Percentiles rank a stretch among this genome's conserved stretches.
Conservation (phyloP, 2,797 vertebrate genomes). For the Adelosebastes latens region DNA sequence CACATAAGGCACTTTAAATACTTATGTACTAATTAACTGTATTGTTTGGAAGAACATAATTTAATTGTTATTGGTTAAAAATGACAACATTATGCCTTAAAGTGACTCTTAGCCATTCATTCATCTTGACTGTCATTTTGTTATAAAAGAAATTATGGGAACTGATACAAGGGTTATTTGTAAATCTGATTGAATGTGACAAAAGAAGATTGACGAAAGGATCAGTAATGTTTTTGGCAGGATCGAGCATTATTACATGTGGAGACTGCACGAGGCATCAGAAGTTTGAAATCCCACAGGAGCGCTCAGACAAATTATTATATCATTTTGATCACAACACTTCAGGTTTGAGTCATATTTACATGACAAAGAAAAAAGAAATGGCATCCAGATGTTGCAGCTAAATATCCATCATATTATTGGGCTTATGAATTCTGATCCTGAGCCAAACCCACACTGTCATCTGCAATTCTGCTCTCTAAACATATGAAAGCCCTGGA, state of each 20-base stretch:
- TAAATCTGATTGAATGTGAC: constrained; percentile 6
- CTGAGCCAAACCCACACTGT: background rate
- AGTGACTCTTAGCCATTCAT: background rate
- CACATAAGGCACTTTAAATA: background rate
- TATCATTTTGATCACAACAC: constrained; percentile 18
- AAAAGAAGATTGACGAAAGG: constrained; percentile 33
- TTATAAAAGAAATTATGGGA: background rate
- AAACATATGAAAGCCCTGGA: background rate
- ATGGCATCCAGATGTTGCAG: constrained; percentile 12
- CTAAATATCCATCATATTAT: background rate
- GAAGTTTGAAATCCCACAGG: constrained; percentile 33
- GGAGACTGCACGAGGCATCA: constrained; percentile 1
- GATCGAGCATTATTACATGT: constrained; percentile 13
- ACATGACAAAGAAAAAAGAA: background rate
- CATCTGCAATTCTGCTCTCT: background rate
- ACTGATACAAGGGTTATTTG: background rate
- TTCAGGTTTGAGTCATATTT: constrained; percentile 24
- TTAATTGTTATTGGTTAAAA: background rate
- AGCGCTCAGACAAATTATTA: constrained; percentile 44
- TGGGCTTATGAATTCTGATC: constrained; percentile 9
- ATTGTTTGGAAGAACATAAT: background rate
- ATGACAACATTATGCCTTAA: background rate
- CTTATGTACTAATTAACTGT: background rate
- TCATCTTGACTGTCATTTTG: background rate
- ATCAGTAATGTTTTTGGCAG: constrained; percentile 16